Evolutionary conservation across 2,113 vertebrate genomes (phyloP), one percentile per base, ranked within the genome.

Genomic region (Lycocorax pyrrhopterus): DNA sequence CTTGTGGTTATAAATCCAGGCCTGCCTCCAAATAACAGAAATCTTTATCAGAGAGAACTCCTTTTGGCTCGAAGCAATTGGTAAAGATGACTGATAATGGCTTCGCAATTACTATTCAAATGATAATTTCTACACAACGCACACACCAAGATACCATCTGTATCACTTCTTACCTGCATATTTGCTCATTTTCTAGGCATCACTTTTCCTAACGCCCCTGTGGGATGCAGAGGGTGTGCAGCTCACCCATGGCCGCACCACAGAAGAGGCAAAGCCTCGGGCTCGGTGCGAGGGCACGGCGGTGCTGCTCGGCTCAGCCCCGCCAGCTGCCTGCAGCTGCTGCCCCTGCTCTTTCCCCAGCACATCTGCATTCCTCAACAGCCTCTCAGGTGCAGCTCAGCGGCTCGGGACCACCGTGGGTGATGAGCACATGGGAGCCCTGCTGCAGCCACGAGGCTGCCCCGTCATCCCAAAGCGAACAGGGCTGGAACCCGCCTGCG

Each of bases 401-500:
- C 32, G 27, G 35, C 19, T 39, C 4, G 17, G 49, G 19, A 68
- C 53, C 58, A 4, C 37, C 1, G 2, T 6, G 37, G 39, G 15
- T 16, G 22, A 49, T 0, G 30, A 33, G 63, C 44, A 55, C 32
- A 5, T 0, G 26, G 46, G 58, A 52, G 4, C 43, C 35, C 10
- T 16, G 37, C 19, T 10, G 12, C 60, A 33, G 53, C 53, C 6
- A 1, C 13, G 19, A 68, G 25, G 49, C 29, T 69, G 33, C 13
- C 33, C 39, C 1, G 0, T 6, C 19, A 10, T 3, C 23, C 23
- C 8, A 1, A 9, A 46, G 12, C 30, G 33, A 32, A 4, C 10
- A 12, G 41, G 59, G 66, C 56, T 41, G 55, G 60, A 33, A 10
- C 12, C 26, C 4, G 4, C 19, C 58, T 3, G 53, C 2, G 51